Percentiles rank a stretch among this genome's conserved stretches.
Evolutionary conservation across 2,113 vertebrate species (phyloP).

Genomic region (Butastur rufipennis): DNA sequence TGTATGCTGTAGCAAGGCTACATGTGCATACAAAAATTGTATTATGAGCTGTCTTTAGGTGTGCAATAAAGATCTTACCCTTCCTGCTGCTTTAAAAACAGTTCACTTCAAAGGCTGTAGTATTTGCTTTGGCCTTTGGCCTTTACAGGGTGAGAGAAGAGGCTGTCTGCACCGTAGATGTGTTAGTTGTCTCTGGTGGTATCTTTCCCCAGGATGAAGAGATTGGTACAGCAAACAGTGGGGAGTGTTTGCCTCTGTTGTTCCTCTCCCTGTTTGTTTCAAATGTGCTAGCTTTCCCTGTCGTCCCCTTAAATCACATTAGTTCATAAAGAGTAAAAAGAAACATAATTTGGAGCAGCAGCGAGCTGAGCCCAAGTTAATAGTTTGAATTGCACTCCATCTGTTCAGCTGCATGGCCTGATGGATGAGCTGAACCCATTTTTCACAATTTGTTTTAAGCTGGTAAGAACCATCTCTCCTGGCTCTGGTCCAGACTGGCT

Average conservation of each 20-base stretch:
- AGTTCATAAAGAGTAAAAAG: conserved; percentile 70
- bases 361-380: conserved; percentile 67
- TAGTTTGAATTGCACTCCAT: conserved; percentile 74
- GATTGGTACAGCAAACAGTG: conserved; percentile 1
- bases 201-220: background rate
- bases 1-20: background rate
- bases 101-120: conserved; percentile 12
- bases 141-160: background rate
- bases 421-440: conserved; percentile 71
- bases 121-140: conserved; percentile 19
- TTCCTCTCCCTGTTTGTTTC: background rate
- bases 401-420: conserved; percentile 72
- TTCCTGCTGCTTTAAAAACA: conserved; percentile 11
- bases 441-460: conserved; percentile 76
- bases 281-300: background rate
- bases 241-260: conserved; percentile 1
- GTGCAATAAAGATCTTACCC: background rate
- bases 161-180: background rate
- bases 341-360: conserved; percentile 71
- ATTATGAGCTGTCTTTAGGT: background rate
- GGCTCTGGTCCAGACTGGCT: conserved; percentile 63
- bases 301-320: conserved; percentile 48
- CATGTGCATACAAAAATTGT: background rate
- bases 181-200: background rate
- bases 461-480: conserved; percentile 65